Base-by-base conservation (phyloP, 2,797 vertebrate genomes). In the Arrhamphus sclerolepis region DNA sequence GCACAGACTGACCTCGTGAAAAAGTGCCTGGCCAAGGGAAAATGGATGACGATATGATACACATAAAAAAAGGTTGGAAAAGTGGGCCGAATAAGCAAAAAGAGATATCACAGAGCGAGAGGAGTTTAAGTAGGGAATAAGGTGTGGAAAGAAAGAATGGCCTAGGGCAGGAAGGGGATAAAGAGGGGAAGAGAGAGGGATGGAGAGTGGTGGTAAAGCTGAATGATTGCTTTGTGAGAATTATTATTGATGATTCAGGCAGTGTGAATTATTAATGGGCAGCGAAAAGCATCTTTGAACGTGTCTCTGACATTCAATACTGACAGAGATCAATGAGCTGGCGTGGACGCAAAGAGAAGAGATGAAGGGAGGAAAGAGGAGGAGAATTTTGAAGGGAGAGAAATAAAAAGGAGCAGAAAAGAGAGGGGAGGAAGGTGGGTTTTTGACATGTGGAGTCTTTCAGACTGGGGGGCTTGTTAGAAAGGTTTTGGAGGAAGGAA, bases 191-290 rank as follows among this genome's bases (percentile, higher is more conserved):
- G 56, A 64, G 62, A 67, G 64, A 71, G 67, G 57, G 75, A 75
- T 62, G 54, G 70, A 76, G 80, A 77, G 83, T 76, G 88, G 87
- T 85, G 87, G 90, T 89, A 82, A 87, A 89, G 87, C 89, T 91
- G 89, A 91, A 91, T 91, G 91, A 91, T 91, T 86, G 89, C 90
- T 88, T 80, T 89, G 89, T 90, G 89, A 90, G 91, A 91, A 92
- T 87, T 92, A 92, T 92, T 93, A 91, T 90, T 93, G 92, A 93
- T 93, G 92, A 93, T 91, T 93, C 92, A 93, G 91, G 77, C 85
- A 34, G 77, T 87, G 91, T 93, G 89, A 93, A 93, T 93, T 93
- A 93, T 93, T 93, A 92, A 93, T 87, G 90, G 86, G 62, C 67
- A 87, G 85, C 83, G 88, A 92, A 91, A 91, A 91, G 91, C 89